Evolutionary conservation across 2,797 vertebrate genomes (phyloP).

Genomic region (Tauraco hartlaubi): DNA sequence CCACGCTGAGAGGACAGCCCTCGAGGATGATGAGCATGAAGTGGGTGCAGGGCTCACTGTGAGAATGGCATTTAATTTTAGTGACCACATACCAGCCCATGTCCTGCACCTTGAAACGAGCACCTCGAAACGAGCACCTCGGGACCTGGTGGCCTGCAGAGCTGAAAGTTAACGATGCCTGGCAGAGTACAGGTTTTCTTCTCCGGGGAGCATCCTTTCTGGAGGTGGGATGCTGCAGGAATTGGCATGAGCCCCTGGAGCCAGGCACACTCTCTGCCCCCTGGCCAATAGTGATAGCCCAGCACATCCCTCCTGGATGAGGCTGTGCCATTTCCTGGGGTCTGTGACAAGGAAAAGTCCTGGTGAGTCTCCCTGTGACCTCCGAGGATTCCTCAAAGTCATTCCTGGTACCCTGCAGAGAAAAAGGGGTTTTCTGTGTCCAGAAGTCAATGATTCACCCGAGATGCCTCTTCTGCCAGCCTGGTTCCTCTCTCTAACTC

Average conservation of each 20-base stretch:
- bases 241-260: background rate
- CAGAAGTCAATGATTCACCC: background rate
- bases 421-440: background rate
- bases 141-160: background rate
- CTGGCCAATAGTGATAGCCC: background rate
- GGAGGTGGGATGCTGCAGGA: background rate
- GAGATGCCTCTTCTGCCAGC: background rate
- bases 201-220: background rate
- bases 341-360: background rate
- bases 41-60: background rate
- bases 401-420: background rate
- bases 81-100: accelerated
- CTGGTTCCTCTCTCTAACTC: background rate
- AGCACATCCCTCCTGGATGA: background rate
- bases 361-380: background rate
- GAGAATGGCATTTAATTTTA: background rate
- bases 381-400: background rate
- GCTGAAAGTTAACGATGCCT: background rate
- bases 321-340: background rate
- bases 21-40: background rate
- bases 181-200: background rate
- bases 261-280: background rate
- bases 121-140: accelerated
- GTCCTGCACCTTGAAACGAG: background rate
- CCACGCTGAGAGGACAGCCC: background rate